phyloP scores from a whole-genome alignment of 2,797 vertebrate genomes.

The Cryptoblepharus egeriae region DNA sequence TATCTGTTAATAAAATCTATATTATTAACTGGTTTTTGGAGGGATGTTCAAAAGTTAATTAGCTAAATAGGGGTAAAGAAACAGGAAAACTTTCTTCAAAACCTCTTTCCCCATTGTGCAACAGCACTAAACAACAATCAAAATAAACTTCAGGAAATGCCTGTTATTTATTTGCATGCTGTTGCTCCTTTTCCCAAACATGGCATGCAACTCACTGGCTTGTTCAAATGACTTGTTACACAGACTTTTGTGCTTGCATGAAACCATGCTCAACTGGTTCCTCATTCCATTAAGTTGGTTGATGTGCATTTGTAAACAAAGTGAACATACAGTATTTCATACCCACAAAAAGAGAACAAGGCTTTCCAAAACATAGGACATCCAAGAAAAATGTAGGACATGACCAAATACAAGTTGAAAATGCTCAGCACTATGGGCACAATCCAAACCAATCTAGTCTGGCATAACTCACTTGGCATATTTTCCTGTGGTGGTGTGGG shows the following conservation, averaged over 20 bases:
- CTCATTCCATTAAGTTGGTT: constrained; percentile 28
- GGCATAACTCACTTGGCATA: too few species aligned
- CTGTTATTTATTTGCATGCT: neutral
- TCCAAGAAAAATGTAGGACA: too few species aligned
- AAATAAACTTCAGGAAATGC: neutral
- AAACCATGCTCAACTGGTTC: constrained; percentile 12
- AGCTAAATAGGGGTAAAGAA: constrained; percentile 60
- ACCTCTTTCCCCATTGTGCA: too few species aligned
- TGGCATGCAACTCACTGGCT: neutral
- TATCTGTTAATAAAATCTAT: neutral
- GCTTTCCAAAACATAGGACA: too few species aligned
- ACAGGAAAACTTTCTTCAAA: too few species aligned
- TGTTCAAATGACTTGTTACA: neutral
- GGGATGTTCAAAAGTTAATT: constrained; percentile 57
- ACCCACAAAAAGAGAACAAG: too few species aligned
- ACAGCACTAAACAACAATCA: constrained; percentile 15
- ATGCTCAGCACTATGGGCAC: too few species aligned
- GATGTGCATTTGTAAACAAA: constrained; percentile 40
- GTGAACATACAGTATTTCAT: too few species aligned
- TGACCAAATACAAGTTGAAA: too few species aligned
- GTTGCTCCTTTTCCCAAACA: neutral
- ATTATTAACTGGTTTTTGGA: neutral
- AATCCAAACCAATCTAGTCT: too few species aligned
- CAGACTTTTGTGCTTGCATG: neutral
- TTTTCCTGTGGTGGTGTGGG: too few species aligned